These are phyloP conservation scores for Mesorhabditis belari DNA, from an alignment of 2,888 invertebrate species.

Conservation along the genomic window DNA sequence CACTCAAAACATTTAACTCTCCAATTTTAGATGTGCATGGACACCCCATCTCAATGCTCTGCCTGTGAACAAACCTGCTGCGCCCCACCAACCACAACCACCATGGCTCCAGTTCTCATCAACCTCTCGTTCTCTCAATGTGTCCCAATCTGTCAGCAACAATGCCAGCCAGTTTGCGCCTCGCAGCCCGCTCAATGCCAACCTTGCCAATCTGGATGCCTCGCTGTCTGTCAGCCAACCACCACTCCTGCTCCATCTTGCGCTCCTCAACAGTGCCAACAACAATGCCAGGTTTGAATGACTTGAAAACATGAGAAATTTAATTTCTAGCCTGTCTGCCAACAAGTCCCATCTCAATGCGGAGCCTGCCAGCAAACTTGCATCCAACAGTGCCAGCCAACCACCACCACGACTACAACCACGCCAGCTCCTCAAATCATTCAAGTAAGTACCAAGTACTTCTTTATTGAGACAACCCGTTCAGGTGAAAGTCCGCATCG, in stretches of 20 bases:
- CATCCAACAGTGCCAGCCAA: constrained; percentile 14
- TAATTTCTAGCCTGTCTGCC: neutral
- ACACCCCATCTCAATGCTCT: constrained; percentile 21
- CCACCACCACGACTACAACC: constrained; percentile 13
- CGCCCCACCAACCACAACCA: constrained; percentile 8
- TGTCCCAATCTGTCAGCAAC: neutral
- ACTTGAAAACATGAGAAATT: too few relatives aligned
- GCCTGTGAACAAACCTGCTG: constrained; percentile 17
- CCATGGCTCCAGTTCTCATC: constrained; percentile 10
- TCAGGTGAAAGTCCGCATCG: constrained; percentile 8
- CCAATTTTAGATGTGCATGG: neutral
- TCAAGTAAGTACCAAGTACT: neutral
- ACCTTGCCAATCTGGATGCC: neutral
- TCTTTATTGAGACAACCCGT: neutral
- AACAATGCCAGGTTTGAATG: constrained; percentile 20
- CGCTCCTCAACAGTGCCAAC: constrained; percentile 13
- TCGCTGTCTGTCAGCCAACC: constrained; percentile 8
- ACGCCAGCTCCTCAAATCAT: constrained; percentile 8
- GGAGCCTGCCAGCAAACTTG: constrained; percentile 20
- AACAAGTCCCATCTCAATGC: constrained; percentile 14
- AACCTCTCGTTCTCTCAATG: neutral
- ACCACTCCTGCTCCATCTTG: constrained; percentile 1
- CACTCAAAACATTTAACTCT: too few relatives aligned
- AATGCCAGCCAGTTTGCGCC: constrained; percentile 9
- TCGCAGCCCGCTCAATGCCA: neutral